phyloP scores from a whole-genome alignment of 92 coral and sea anemone genomes.

The Desmophyllum pertusum region DNA sequence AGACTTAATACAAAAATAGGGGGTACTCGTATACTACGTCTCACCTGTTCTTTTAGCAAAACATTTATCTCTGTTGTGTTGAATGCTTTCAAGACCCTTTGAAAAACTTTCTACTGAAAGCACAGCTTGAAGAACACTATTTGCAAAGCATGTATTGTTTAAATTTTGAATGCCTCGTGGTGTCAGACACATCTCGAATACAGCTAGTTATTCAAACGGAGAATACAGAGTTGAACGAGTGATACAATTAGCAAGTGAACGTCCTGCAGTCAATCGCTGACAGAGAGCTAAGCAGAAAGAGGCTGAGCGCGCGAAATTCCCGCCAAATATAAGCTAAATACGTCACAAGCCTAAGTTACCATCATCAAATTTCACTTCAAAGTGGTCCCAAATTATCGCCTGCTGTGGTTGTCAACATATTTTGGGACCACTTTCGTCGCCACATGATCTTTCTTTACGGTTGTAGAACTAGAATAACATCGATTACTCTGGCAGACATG shows the following conservation, averaged over 20 bases:
- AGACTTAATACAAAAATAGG: not conserved
- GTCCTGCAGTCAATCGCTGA: not conserved
- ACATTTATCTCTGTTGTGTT: not conserved
- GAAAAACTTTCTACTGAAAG: not conserved
- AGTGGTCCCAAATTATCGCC: no score
- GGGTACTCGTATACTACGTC: not conserved
- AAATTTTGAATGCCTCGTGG: conserved; percentile 13
- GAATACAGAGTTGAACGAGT: not conserved
- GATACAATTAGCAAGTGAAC: not conserved
- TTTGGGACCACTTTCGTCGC: no score
- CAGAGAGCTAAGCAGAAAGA: not conserved
- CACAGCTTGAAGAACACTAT: conserved; percentile 3
- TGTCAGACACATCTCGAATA: not conserved
- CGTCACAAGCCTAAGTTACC: not conserved
- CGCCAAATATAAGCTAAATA: not conserved
- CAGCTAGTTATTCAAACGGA: not conserved
- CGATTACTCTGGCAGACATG: no score
- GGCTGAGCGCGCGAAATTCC: not conserved
- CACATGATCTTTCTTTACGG: no score
- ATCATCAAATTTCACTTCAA: no score
- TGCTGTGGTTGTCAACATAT: no score
- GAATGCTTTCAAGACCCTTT: conserved; percentile 8
- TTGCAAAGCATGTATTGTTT: conserved; percentile 12
- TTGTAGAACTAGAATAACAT: no score
- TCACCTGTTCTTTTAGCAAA: conserved; percentile 1